Evolutionary conservation across 1,140 invertebrate genomes (phyloP), one percentile per base, ranked within the genome.

Genomic region (Anastrepha ludens): DNA sequence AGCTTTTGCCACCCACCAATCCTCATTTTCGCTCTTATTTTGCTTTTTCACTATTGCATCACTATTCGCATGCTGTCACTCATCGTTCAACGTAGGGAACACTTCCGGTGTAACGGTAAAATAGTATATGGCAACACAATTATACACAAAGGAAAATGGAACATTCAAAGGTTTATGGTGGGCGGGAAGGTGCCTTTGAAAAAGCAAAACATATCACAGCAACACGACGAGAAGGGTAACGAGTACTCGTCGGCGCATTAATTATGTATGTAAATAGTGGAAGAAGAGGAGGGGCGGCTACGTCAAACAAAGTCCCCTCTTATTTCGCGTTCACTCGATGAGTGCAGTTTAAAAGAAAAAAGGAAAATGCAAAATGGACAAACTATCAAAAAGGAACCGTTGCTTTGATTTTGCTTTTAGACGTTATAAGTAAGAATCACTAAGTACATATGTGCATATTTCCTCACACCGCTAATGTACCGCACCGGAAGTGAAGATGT

Each of bases 31-130:
- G 13, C 47, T 55, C n/a, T 74, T 74, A 39, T 15, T 58, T 8
- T 29, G 50, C 74, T 55, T 17, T 55, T 55, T 9, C 74, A 17
- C 74, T 55, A 81, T 29, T 55, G 41, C 44, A 81, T 11, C 47
- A 81, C 47, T 81, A 81, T 81, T 81, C 74, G 47, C 17, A 81
- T 39, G 55, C 74, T 55, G 74, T 13, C 7, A 81, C 67, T 74
- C 41, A 55, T 29, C 11, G 47, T 20, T 55, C 7, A 11, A 44
- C 47, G 47, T 41, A 15, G 74, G 74, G 74, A 29, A 81, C 9
- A 81, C 74, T 81, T 81, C 74, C 74, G 74, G 47, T n/a, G 47
- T 81, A 81, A 81, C 47, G 74, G 74, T 81, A 20, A 81, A 29
- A 50, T 47, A 55, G 74, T 81, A 39, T 11, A 81, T 17, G 39